Evolutionary conservation across 2,888 invertebrate genomes (phyloP), one percentile per base, ranked within the genome.

Genomic region (Ischnura elegans): DNA sequence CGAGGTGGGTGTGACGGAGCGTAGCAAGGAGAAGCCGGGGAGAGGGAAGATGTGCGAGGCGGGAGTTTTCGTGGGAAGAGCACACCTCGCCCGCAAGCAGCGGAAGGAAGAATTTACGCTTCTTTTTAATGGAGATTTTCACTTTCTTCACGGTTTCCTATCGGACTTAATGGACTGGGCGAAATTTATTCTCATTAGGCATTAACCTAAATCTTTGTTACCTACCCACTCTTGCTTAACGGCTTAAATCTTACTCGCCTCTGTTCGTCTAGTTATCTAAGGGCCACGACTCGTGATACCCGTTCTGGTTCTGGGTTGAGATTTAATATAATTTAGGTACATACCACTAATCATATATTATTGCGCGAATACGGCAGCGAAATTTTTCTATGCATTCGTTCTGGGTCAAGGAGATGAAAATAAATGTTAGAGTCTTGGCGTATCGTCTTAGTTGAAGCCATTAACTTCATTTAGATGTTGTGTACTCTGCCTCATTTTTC

Each of bases 61-160:
- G 47, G 19, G 43, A 46, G 2, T 0, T 13, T 61, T 61, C n/a
- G 42, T 19, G 61, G 76, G 45, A 61, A 66, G 90, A 66, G n/a
- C n/a, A 66, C 55, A 36, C 87, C 47, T 51, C 13, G 36, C 36
- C 76, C 16, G 76, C 36, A 10, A 10, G 76, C 36, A 36, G 25
- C 36, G 87, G n/a, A 8, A 55, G 29, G 51, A 51, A 87, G 55
- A 90, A 43, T 90, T 76, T 66, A 90, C 36, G 90, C 55, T 45
- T 21, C 43, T 36, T 90, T 61, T 90, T 90, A 61, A 90, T 43
- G 51, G 55, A 61, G 61, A 61, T 36, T 61, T 90, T 90, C 90
- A 66, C 61, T 90, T 86, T 86, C 86, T n/a, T 86, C 61, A 90
- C 13, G 29, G 29, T 36, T 76, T 90, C 21, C 51, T 42, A 87